phyloP scores from a whole-genome alignment of 1,140 invertebrate species.

The Orchesella cincta region DNA sequence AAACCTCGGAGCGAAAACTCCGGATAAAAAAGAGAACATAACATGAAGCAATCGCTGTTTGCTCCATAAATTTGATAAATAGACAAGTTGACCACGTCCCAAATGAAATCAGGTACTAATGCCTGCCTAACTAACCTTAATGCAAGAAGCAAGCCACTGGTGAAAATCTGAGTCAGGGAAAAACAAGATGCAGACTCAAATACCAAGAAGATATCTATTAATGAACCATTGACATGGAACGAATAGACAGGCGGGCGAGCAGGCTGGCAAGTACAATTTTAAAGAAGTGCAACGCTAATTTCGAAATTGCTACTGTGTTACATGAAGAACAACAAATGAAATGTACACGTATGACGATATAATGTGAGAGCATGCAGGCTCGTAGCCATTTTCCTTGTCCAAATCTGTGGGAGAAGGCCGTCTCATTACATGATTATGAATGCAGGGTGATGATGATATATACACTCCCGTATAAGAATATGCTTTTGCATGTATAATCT shows the following conservation, averaged over 20 bases:
- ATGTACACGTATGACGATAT: background rate
- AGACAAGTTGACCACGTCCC: slow-evolving; percentile 28
- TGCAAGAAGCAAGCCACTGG: no score
- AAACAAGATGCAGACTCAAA: background rate
- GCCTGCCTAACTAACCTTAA: slow-evolving; percentile 19
- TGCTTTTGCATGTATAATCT: no score
- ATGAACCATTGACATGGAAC: slow-evolving; percentile 28
- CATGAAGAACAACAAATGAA: background rate
- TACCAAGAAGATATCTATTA: slow-evolving; percentile 18
- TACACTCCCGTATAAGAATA: background rate
- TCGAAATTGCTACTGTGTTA: slow-evolving; percentile 23
- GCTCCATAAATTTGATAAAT: slow-evolving; percentile 24
- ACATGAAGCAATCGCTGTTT: background rate
- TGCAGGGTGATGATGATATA: slow-evolving; percentile 22
- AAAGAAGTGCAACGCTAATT: slow-evolving; percentile 24
- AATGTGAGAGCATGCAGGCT: no score
- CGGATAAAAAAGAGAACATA: background rate
- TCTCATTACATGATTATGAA: slow-evolving; percentile 30
- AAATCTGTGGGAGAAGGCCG: slow-evolving; percentile 23
- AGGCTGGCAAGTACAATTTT: slow-evolving; percentile 15
- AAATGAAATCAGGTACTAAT: slow-evolving; percentile 13
- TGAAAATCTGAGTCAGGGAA: background rate
- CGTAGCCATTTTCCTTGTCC: no score
- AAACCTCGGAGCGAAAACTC: slow-evolving; percentile 23
- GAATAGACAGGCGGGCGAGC: background rate